Conservation (phyloP, 2,113 vertebrate species). For the Panthera leo region DNA sequence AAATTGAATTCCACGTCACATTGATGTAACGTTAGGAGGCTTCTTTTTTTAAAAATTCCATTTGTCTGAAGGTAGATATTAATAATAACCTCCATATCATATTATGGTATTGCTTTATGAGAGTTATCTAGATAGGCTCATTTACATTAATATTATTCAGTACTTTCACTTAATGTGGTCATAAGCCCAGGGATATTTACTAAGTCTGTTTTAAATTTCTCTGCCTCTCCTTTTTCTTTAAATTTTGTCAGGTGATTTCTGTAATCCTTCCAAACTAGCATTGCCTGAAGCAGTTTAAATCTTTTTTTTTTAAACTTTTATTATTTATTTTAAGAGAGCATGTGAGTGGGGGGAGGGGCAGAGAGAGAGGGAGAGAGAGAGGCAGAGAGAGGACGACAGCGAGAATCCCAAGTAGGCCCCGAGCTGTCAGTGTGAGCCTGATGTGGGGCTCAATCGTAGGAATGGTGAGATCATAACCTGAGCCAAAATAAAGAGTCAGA, state of each 20-base stretch:
- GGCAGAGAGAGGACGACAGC: too few species aligned
- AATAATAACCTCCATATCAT: background rate
- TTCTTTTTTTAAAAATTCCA: background rate
- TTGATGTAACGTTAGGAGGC: background rate
- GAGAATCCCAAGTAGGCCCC: too few species aligned
- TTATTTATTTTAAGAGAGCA: too few species aligned
- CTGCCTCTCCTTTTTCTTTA: background rate
- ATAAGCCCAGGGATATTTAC: background rate
- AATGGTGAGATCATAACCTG: too few species aligned
- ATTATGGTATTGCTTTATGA: background rate
- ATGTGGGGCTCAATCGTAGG: too few species aligned
- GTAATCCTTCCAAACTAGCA: slow-evolving; percentile 38
- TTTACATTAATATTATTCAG: background rate
- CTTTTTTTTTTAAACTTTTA: background rate
- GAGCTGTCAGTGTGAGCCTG: too few species aligned
- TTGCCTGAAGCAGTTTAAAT: slow-evolving; percentile 25
- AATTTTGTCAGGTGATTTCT: slow-evolving; percentile 40
- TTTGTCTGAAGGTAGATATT: slow-evolving; percentile 11
- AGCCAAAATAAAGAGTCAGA: too few species aligned
- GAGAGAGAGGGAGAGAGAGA: too few species aligned
- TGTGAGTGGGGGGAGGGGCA: too few species aligned
- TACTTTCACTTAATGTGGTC: background rate
- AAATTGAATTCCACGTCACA: background rate
- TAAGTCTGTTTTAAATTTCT: slow-evolving; percentile 25
- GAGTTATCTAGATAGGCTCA: background rate